These are phyloP conservation scores for Neotoma lepida DNA, from an alignment of 2,113 vertebrate genomes.

Conservation along the genomic window DNA sequence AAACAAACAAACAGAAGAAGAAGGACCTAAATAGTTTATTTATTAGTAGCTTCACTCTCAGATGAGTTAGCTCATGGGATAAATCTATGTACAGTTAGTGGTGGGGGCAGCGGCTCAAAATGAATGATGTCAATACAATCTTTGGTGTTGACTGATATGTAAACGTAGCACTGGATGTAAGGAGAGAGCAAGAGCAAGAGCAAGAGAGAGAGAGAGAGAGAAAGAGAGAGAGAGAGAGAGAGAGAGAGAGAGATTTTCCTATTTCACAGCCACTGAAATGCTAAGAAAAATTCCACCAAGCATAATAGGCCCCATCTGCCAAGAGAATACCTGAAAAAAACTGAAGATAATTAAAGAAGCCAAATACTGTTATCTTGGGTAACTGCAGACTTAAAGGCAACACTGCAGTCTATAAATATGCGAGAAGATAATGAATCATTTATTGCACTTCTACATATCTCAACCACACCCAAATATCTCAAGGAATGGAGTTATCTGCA, in stretches of 20 bases:
- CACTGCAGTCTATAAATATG: slow-evolving; percentile 41
- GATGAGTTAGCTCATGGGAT: not conserved
- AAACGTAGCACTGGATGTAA: slow-evolving; percentile 14
- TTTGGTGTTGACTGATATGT: not conserved
- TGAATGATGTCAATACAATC: not conserved
- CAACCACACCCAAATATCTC: slow-evolving; percentile 17
- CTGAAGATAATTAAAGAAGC: slow-evolving; percentile 45
- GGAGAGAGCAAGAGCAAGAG: not conserved
- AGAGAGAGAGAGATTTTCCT: not conserved
- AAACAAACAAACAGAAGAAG: not conserved
- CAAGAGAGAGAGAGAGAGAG: not conserved
- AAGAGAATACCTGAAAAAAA: slow-evolving; percentile 63
- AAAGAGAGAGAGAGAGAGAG: not conserved
- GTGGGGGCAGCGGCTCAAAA: not conserved
- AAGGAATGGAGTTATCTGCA: slow-evolving; percentile 23
- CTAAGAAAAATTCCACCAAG: slow-evolving; percentile 1
- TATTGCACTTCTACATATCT: slow-evolving; percentile 14
- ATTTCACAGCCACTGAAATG: slow-evolving; percentile 26
- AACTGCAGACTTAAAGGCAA: slow-evolving; percentile 44
- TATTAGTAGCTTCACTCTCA: slow-evolving; percentile 10
- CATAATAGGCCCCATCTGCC: not conserved
- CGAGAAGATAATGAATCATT: slow-evolving; percentile 54
- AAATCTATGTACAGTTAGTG: slow-evolving; percentile 18
- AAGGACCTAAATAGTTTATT: not conserved
- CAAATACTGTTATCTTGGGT: slow-evolving; percentile 49